Evolutionary conservation across 2,888 invertebrate species (phyloP), one percentile per base, ranked within the genome.

Genomic region (Phania funesta): DNA sequence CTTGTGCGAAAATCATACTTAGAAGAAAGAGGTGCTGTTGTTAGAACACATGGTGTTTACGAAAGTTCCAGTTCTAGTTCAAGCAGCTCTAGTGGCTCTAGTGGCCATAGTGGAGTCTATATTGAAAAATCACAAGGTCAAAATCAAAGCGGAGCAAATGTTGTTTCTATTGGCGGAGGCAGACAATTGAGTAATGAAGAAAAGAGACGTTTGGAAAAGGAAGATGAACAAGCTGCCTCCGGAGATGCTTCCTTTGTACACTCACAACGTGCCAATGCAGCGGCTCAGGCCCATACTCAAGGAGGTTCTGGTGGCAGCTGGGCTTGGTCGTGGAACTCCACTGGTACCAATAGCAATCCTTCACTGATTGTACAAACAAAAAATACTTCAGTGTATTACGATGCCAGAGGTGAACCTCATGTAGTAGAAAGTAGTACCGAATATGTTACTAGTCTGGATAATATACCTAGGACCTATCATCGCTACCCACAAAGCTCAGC

Each of bases 351-450:
- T 2, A 65, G 73, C 7, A 76, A 79, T 13, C 86, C 87, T 7
- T 86, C 86, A 16, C 85, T 88, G 4, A 85, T 88, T n/a, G 85
- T 88, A 52, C 84, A 87, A 16, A 84, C 87, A n/a, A 86, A 84
- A 67, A 90, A 90, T 81, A 86, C 84, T 13, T 85, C 91, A 1
- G 91, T 91, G 54, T 91, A 92, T 83, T 90, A 90, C 22, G 92
- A 92, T 74, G 90, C 92, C 76, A 92, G 92, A 48, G 91, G 93
- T 7, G 88, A 91, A 29, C 92, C 92, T 0, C 90, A 92, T 85
- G 89, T 87, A 0, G 86, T 91, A 2, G 93, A 93, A 85, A 91
- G 90, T 0, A 93, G 93, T 83, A 93, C 93, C 0, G 93, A 93
- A 79, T 86, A 86, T 60, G 85, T 86, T 5, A 84, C 84, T 0